Percentiles rank a stretch among this genome's conserved stretches.
phyloP scores from a whole-genome alignment of 2,888 invertebrate genomes.

The Choristoneura rosaceana region DNA sequence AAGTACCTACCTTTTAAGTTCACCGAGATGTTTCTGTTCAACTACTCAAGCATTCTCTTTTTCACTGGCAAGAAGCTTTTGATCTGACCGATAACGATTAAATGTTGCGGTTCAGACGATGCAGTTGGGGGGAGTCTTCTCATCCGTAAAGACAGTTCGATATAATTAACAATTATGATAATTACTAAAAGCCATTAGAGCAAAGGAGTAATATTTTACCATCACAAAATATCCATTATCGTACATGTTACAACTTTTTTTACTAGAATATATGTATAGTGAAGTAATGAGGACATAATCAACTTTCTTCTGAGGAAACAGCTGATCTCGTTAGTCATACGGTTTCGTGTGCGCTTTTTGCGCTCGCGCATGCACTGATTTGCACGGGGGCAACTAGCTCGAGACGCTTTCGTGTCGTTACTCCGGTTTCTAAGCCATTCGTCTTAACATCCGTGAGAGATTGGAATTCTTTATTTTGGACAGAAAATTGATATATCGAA shows the following conservation, averaged over 20 bases:
- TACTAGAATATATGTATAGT: constrained; percentile 37
- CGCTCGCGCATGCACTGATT: constrained; percentile 51
- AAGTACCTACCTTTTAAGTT: constrained; percentile 84
- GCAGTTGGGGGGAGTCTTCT: background rate
- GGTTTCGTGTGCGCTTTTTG: constrained; percentile 63
- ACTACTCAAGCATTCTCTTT: background rate
- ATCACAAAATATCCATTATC: background rate
- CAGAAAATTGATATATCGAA: constrained; percentile 54
- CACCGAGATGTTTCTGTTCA: background rate
- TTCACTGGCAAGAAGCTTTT: background rate
- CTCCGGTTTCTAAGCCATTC: constrained; percentile 71
- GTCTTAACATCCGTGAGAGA: constrained; percentile 70
- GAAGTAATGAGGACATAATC: constrained; percentile 64
- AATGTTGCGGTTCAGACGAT: background rate
- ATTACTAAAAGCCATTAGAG: background rate
- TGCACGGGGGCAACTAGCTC: constrained; percentile 52
- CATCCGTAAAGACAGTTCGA: background rate
- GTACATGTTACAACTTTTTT: background rate
- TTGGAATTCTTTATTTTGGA: constrained; percentile 68
- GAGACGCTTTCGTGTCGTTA: constrained; percentile 65
- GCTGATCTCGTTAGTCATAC: constrained; percentile 73
- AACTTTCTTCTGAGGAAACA: constrained; percentile 68
- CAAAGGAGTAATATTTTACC: background rate
- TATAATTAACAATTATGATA: background rate
- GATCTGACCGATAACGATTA: background rate